phyloP scores from a whole-genome alignment of 2,888 invertebrate genomes.

The Glyphotaelius pellucidus region DNA sequence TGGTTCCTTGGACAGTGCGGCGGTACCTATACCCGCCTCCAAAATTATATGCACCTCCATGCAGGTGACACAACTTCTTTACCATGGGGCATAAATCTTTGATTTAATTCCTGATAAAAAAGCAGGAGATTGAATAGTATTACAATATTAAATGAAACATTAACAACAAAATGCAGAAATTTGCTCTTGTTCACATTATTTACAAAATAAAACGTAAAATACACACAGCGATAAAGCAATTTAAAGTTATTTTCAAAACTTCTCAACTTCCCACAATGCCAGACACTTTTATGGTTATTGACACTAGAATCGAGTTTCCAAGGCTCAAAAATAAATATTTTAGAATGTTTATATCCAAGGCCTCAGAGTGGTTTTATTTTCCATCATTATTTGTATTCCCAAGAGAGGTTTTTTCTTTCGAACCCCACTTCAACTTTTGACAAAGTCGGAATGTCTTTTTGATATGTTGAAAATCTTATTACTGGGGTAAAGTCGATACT shows the following conservation, averaged over 20 bases:
- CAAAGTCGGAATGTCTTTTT: conserved; percentile 14
- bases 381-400: conserved; percentile 13
- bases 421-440: background rate
- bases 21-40: no score
- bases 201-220: background rate
- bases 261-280: background rate
- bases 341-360: background rate
- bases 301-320: background rate
- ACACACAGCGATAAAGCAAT: background rate
- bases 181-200: background rate
- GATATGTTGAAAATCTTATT: conserved; percentile 10
- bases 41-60: background rate
- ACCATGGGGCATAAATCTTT: background rate
- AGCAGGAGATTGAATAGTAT: background rate
- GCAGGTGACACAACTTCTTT: background rate
- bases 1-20: no score
- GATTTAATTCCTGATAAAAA: background rate
- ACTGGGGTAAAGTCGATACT: background rate
- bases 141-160: background rate
- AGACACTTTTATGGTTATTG: background rate
- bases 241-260: background rate
- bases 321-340: background rate
- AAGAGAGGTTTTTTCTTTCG: background rate
- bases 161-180: background rate
- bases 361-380: background rate